phyloP scores from a whole-genome alignment of 2,888 invertebrate genomes.

The Chorisops tibialis region DNA sequence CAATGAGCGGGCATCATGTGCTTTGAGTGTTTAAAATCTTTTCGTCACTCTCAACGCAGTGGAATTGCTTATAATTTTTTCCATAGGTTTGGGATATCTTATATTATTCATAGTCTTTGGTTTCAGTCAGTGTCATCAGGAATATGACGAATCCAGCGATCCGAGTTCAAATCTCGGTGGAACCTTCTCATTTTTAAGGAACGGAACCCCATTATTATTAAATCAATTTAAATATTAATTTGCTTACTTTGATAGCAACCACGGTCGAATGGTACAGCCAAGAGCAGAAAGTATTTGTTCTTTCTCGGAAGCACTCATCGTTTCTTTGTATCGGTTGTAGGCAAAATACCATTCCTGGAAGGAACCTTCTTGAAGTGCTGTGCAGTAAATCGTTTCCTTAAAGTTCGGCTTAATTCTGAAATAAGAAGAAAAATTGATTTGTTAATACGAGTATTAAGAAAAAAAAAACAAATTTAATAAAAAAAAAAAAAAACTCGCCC shows the following conservation, averaged over 20 bases:
- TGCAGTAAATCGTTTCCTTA: slow-evolving; percentile 63
- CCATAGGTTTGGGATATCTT: no score
- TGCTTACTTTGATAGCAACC: slow-evolving; percentile 57
- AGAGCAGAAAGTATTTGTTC: slow-evolving; percentile 57
- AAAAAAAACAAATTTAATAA: slow-evolving; percentile 13
- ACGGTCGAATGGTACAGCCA: slow-evolving; percentile 57
- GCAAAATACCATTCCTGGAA: slow-evolving; percentile 67
- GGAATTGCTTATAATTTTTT: no score
- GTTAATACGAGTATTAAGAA: not conserved
- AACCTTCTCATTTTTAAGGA: slow-evolving; percentile 40
- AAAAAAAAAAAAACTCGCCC: slow-evolving; percentile 40
- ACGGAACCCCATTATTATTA: no score
- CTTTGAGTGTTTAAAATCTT: no score
- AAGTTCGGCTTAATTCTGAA: slow-evolving; percentile 62
- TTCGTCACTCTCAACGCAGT: no score
- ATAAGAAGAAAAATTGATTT: slow-evolving; percentile 22
- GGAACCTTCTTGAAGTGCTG: slow-evolving; percentile 61
- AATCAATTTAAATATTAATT: not conserved
- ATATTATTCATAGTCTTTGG: no score
- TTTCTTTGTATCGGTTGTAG: slow-evolving; percentile 53
- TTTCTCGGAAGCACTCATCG: slow-evolving; percentile 60
- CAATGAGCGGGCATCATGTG: no score
- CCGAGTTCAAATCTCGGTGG: slow-evolving; percentile 54
- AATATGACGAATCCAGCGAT: slow-evolving; percentile 54
- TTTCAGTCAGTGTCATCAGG: no score